Conservation (phyloP, 1,140 invertebrate species). For the Rhagoletis zephyria region DNA sequence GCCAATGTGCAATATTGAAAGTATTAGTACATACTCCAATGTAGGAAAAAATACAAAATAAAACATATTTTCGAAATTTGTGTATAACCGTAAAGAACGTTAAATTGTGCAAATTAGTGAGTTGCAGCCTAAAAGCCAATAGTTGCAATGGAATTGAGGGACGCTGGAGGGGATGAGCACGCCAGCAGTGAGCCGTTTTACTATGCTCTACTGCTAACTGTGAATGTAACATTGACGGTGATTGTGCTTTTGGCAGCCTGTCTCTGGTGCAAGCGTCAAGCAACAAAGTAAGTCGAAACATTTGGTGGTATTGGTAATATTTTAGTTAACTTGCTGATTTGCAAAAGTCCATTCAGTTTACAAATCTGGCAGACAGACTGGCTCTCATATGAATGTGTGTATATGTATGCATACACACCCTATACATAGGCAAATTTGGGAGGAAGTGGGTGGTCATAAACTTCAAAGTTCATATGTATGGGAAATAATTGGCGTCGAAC, state of each 20-base stretch:
- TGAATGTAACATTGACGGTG: constrained; percentile 60
- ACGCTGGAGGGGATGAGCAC: neutral
- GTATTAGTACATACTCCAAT: constrained; percentile 32
- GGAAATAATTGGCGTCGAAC: neutral
- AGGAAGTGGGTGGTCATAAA: neutral
- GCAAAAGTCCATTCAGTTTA: neutral
- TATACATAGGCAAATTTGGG: neutral
- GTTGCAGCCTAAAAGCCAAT: neutral
- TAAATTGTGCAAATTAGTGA: neutral
- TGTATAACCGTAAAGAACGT: neutral
- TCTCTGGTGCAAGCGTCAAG: constrained; percentile 70
- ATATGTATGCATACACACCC: neutral
- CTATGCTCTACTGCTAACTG: constrained; percentile 55
- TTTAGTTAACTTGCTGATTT: neutral
- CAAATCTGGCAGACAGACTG: neutral
- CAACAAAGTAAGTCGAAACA: constrained; percentile 70
- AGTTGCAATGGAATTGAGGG: neutral
- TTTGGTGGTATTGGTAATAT: neutral
- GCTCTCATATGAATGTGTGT: neutral
- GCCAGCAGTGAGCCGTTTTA: neutral
- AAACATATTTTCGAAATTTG: neutral
- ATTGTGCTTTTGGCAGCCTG: constrained; percentile 71
- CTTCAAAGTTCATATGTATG: neutral
- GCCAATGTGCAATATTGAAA: neutral
- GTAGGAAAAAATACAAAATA: neutral